These are phyloP conservation scores for Drosophila quasianomalipes DNA, from an alignment of 2,888 invertebrate species.

Conservation along the genomic window DNA sequence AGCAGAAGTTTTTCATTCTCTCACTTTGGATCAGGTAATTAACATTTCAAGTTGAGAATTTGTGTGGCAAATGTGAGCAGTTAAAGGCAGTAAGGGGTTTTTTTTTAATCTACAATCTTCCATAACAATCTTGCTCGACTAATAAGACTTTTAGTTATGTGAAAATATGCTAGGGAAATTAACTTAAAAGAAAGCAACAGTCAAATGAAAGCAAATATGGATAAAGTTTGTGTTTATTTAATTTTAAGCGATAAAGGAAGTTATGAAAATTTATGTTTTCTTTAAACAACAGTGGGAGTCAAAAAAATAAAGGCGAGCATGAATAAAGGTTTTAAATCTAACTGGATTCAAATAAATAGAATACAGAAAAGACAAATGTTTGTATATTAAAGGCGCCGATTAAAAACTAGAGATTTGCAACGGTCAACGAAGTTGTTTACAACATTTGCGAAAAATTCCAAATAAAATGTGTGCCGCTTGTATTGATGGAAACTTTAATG, in stretches of 20 bases:
- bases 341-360: neutral
- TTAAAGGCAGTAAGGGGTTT: no score
- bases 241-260: neutral
- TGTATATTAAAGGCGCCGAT: neutral
- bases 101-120: neutral
- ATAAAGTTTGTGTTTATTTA: neutral
- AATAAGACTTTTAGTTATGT: neutral
- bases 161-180: neutral
- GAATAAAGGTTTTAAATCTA: neutral
- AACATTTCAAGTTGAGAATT: slow-evolving; percentile 1
- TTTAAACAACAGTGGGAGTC: neutral
- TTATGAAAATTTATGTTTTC: no score
- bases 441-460: neutral
- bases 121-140: neutral
- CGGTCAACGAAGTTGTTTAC: neutral
- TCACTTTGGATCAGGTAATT: neutral
- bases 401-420: neutral
- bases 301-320: neutral
- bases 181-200: neutral
- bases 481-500: slow-evolving; percentile 40
- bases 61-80: neutral
- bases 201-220: neutral
- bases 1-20: neutral
- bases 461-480: slow-evolving; percentile 11
- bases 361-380: no score